phyloP scores from a whole-genome alignment of 2,888 invertebrate species.

The Phengaris arion region DNA sequence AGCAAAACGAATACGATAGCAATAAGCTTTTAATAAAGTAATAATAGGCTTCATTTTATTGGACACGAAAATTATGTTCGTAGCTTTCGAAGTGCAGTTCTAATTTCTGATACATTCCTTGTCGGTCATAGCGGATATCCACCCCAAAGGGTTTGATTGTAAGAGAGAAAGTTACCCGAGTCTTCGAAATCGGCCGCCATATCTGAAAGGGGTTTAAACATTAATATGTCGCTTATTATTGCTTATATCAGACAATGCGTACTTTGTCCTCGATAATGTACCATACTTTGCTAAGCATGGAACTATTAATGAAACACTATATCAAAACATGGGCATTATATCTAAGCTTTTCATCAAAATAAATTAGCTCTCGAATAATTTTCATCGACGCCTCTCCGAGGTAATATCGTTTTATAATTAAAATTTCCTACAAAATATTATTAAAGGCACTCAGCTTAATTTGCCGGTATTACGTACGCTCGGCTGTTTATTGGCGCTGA shows the following conservation, averaged over 20 bases:
- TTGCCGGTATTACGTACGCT: slow-evolving; percentile 73
- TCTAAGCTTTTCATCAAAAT: slow-evolving; percentile 44
- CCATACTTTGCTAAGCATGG: background rate
- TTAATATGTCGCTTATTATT: background rate
- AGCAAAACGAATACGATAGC: background rate
- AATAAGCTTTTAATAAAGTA: background rate
- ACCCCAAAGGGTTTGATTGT: background rate
- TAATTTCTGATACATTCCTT: background rate
- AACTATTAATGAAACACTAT: slow-evolving; percentile 23
- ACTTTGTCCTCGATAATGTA: background rate
- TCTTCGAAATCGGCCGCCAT: background rate
- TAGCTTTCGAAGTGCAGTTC: slow-evolving; percentile 2
- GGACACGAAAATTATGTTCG: background rate
- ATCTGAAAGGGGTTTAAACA: background rate
- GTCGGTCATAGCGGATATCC: slow-evolving; percentile 16
- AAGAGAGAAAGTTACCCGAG: slow-evolving; percentile 5
- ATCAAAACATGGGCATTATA: slow-evolving; percentile 32
- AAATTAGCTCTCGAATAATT: slow-evolving; percentile 50
- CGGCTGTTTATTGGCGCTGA: slow-evolving; percentile 70
- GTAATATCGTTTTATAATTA: slow-evolving; percentile 63
- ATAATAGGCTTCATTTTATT: background rate
- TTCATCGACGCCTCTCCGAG: slow-evolving; percentile 47
- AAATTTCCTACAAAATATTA: slow-evolving; percentile 69
- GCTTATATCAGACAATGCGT: background rate
- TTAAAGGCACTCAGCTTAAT: slow-evolving; percentile 74